Base-by-base conservation (phyloP, 2,888 invertebrate species). In the Gastrophysa polygoni region DNA sequence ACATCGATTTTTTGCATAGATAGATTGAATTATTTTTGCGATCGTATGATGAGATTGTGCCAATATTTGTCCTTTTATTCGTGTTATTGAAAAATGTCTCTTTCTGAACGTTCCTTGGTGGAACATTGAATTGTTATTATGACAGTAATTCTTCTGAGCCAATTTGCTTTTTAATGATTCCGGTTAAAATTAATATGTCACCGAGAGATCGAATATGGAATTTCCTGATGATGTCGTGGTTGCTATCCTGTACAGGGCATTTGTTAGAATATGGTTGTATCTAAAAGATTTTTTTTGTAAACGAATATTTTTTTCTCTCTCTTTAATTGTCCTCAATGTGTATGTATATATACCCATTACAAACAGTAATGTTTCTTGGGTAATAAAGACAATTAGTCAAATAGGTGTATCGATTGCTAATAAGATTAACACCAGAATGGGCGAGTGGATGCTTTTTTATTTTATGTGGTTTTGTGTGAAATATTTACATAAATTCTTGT, bases 1-100 rank as follows among this genome's bases (percentile, higher is more conserved):
- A 47, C n/a, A 47, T 47, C 21, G 8, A 47, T 17, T 47, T 47
- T 47, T 18, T 47, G 47, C 47, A 47, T 47, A 18, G n/a, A n/a
- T n/a, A n/a, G n/a, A n/a, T n/a, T n/a, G n/a, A 47, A 20, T 47
- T 20, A 2, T 47, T 47, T 47, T 47, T 18, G 20, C 2, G 47
- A 47, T 20, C 47, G 47, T n/a, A 14, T 47, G 47, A 20, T 18
- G 20, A n/a, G 20, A 47, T 47, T 18, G 21, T 47, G n/a, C 47
- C 17, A 47, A 18, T 20, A 47, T 47, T 47, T 47, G 20, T 47
- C 21, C 20, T 47, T 21, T 21, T 18, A 20, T 20, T 20, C 8
- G 47, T 2, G 18, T n/a, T 20, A 18, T 47, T 47, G 20, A 47
- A 18, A 47, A 47, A 47, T 21, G 8, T 4, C 21, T 47, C 20